Evolutionary conservation across 2,113 vertebrate genomes (phyloP), one percentile per base, ranked within the genome.

Genomic region (Psephotus haematonotus): DNA sequence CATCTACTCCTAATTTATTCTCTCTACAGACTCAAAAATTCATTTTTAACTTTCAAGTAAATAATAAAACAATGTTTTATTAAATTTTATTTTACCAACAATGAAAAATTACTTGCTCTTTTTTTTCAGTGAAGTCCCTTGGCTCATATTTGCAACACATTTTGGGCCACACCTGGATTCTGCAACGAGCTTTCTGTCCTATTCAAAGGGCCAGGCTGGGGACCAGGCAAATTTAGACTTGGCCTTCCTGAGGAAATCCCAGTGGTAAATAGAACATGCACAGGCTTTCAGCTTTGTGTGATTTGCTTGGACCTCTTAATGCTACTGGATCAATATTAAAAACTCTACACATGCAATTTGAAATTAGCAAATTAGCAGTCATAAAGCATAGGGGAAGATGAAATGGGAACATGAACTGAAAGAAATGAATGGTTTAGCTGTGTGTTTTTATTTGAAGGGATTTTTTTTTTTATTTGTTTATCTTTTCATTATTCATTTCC

Each of bases 141-240:
- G 80, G 27, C 75, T 64, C 96, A 98, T 96, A 98, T 99, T 90
- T 99, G 98, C 98, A 98, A 74, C 27, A 98, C 46, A 3, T 98
- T 99, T 94, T 98, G 97, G 95, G 89, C 80, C 65, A 98, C 97
- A 92, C 97, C 98, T 92, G 98, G 97, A 71, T 95, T 99, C 91
- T 86, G 82, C 93, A 96, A 99, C 96, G 99, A 99, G 95, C 74
- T 99, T 90, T 98, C 97, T 82, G 98, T 99, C 76, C 97, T 99
- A 97, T 93, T 99, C 95, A 99, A 99, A 72, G 99, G 99, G 62
- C 99, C 99, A 25, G 98, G 99, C 84, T 99, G 99, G 99, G 96
- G 88, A 93, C 99, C 99, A 59, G 99, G 99, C 82, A 99, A 99
- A 98, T 95, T 98, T 93, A 98, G 99, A 85, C 98, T 99, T 83